Percentiles rank a stretch among this genome's conserved stretches.
These are phyloP conservation scores for Dinocampus coccinellae DNA, from an alignment of 2,888 invertebrate species.

Conservation along the genomic window DNA sequence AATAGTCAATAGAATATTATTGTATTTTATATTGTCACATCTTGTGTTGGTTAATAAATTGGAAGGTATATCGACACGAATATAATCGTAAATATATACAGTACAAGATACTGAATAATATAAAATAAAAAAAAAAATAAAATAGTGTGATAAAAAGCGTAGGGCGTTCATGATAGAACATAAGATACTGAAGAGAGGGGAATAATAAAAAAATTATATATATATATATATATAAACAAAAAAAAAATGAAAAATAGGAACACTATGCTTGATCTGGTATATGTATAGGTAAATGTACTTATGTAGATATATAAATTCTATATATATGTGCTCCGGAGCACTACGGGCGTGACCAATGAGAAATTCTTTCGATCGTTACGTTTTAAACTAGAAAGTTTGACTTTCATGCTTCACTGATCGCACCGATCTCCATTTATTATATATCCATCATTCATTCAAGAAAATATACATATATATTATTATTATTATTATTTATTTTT, in stretches of 20 bases:
- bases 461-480: not conserved
- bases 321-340: conserved; percentile 19
- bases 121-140: not conserved
- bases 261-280: conserved; percentile 11
- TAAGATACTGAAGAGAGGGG: conserved; percentile 31
- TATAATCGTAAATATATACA: no score
- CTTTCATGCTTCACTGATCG: conserved; percentile 50
- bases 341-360: conserved; percentile 42
- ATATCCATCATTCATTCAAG: conserved; percentile 19
- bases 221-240: no score
- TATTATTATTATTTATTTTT: not conserved
- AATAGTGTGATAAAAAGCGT: not conserved
- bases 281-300: conserved; percentile 12
- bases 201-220: conserved; percentile 6
- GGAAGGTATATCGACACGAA: no score
- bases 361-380: conserved; percentile 48
- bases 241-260: conserved; percentile 30
- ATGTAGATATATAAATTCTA: conserved; percentile 19
- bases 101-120: not conserved
- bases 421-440: conserved; percentile 39
- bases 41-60: no score
- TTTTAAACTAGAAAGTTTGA: conserved; percentile 47
- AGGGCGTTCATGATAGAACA: conserved; percentile 32
- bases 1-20: no score
- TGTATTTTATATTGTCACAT: no score